These are phyloP conservation scores for Gymnocypris eckloni DNA, from an alignment of 2,797 vertebrate genomes.

Conservation along the genomic window DNA sequence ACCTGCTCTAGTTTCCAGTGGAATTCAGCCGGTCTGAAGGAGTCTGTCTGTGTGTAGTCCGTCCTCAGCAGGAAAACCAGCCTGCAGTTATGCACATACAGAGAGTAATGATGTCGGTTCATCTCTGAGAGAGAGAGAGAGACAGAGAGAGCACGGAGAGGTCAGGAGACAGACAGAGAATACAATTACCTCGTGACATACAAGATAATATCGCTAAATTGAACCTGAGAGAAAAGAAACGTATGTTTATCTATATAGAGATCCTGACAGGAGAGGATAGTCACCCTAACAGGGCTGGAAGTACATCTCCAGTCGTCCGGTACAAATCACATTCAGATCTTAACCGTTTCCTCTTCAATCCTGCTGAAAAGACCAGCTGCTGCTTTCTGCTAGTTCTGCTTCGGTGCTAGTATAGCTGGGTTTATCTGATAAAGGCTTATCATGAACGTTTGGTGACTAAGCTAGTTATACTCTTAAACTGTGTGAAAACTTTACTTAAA, in stretches of 20 bases:
- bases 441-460: neutral
- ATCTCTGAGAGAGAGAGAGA: conserved; percentile 83
- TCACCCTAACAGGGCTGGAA: neutral
- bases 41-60: conserved; percentile 92
- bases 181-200: conserved; percentile 46
- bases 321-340: conserved; percentile 13
- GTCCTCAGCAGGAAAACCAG: conserved; percentile 93
- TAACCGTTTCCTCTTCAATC: conserved; percentile 3
- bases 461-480: neutral
- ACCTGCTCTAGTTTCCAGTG: conserved; percentile 99
- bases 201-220: conserved; percentile 47
- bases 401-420: neutral
- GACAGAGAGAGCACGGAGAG: conserved; percentile 28
- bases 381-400: neutral
- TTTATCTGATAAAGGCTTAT: neutral
- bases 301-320: neutral
- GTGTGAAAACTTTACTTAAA: neutral
- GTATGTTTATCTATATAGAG: conserved; percentile 31
- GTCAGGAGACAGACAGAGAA: conserved; percentile 40
- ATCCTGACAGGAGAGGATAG: conserved; percentile 4
- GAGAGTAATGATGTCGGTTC: conserved; percentile 97
- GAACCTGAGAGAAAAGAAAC: conserved; percentile 31
- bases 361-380: neutral
- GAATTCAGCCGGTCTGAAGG: conserved; percentile 95
- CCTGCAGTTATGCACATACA: conserved; percentile 97